phyloP scores from a whole-genome alignment of 2,888 invertebrate species.

The Chelonus formosanus region DNA sequence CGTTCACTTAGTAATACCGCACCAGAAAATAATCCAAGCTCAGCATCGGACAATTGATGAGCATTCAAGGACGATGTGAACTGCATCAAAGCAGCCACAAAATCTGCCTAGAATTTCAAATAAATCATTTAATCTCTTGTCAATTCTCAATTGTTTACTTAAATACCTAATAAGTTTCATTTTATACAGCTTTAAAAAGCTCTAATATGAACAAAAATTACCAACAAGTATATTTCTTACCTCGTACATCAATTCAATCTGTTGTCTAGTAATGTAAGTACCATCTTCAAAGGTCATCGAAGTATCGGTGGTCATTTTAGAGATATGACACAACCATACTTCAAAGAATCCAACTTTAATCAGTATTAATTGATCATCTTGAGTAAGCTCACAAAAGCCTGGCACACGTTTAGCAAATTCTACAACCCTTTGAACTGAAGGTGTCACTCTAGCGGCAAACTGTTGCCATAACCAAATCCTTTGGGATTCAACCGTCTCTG shows the following conservation, averaged over 20 bases:
- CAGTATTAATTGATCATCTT: conserved; percentile 96
- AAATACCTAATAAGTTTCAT: too few relatives aligned
- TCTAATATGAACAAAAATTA: conserved; percentile 3
- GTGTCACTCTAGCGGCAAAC: conserved; percentile 85
- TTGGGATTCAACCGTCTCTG: conserved; percentile 76
- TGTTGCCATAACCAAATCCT: conserved; percentile 89
- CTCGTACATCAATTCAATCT: conserved; percentile 88
- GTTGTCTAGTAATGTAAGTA: conserved; percentile 80
- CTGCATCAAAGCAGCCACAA: conserved; percentile 82
- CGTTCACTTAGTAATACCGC: conserved; percentile 86
- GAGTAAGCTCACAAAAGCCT: conserved; percentile 87
- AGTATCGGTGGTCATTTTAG: conserved; percentile 79
- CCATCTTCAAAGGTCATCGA: conserved; percentile 92
- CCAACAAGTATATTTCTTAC: conserved; percentile 64
- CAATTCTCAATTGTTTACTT: too few relatives aligned
- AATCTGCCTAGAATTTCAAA: conserved; percentile 74
- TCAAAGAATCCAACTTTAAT: conserved; percentile 98
- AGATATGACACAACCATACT: conserved; percentile 90
- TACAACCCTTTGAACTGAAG: conserved; percentile 91
- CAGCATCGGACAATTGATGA: conserved; percentile 85
- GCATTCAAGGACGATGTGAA: conserved; percentile 80
- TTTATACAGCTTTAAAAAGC: too few relatives aligned
- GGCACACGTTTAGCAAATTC: conserved; percentile 96
- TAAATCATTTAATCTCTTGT: too few relatives aligned
- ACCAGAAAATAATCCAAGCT: conserved; percentile 88